phyloP scores from a whole-genome alignment of 2,797 vertebrate genomes.

The Diplodus sargus region DNA sequence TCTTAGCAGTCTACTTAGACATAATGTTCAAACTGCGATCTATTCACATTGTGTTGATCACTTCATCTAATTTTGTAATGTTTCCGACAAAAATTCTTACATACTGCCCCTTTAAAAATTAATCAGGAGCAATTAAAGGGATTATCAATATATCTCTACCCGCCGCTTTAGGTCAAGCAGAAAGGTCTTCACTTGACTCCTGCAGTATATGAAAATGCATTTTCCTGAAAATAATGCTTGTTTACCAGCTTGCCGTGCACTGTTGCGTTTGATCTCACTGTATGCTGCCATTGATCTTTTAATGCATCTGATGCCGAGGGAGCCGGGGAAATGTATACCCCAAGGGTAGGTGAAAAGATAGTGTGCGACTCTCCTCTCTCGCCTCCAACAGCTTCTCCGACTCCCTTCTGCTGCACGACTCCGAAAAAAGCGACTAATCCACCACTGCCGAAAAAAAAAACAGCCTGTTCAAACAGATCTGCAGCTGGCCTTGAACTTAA shows the following conservation, averaged over 20 bases:
- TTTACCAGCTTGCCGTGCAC: constrained; percentile 54
- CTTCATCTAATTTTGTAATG: too few species aligned
- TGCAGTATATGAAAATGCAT: constrained; percentile 13
- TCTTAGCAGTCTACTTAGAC: too few species aligned
- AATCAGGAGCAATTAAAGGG: too few species aligned
- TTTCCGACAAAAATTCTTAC: too few species aligned
- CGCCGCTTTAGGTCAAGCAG: constrained; percentile 4
- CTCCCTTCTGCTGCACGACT: constrained; percentile 46
- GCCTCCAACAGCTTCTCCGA: constrained; percentile 39
- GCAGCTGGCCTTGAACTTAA: constrained; percentile 79
- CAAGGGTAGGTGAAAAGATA: constrained; percentile 64
- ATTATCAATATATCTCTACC: too few species aligned
- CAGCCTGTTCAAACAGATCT: constrained; percentile 73
- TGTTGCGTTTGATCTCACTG: constrained; percentile 60
- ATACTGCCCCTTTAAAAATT: too few species aligned
- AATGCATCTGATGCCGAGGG: constrained; percentile 69
- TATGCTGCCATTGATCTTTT: constrained; percentile 71
- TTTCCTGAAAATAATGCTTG: constrained; percentile 52
- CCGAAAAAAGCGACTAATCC: constrained; percentile 53
- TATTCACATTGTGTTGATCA: too few species aligned
- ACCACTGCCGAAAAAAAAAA: constrained; percentile 58
- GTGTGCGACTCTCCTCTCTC: constrained; percentile 28
- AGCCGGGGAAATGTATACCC: constrained; percentile 64
- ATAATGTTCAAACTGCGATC: too few species aligned
- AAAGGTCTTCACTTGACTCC: constrained; percentile 22